phyloP scores from a whole-genome alignment of 64 coral and sea anemone species.

The Astreopora myriophthalma region DNA sequence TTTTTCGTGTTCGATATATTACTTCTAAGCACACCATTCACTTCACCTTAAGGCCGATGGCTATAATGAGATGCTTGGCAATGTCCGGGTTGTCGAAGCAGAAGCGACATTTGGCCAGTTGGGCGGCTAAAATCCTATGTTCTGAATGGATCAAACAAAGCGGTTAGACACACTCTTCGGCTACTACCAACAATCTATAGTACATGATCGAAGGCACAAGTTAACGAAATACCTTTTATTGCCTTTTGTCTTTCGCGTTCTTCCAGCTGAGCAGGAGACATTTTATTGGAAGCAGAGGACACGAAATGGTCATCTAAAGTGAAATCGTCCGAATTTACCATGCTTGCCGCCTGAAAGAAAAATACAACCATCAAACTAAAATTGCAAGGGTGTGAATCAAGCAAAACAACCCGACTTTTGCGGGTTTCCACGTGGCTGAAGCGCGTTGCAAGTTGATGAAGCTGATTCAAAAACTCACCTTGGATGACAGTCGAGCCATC shows the following conservation, averaged over 20 bases:
- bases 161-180: background rate
- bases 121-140: conserved; percentile 79
- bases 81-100: conserved; percentile 95
- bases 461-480: conserved; percentile 43
- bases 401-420: background rate
- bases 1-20: too few relatives aligned
- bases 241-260: conserved; percentile 82
- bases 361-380: background rate
- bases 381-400: background rate
- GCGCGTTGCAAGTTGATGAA: background rate
- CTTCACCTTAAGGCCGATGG: conserved; percentile 92
- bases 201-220: background rate
- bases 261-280: conserved; percentile 79
- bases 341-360: conserved; percentile 49
- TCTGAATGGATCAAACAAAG: conserved; percentile 37
- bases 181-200: background rate
- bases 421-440: background rate
- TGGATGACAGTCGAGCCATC: conserved; percentile 79
- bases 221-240: conserved; percentile 66
- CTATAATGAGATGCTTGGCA: conserved; percentile 97
- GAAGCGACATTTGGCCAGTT: conserved; percentile 86
- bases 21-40: too few relatives aligned
- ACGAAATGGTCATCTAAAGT: conserved; percentile 95
- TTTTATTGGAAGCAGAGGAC: conserved; percentile 85
- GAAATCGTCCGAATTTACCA: conserved; percentile 83